These are phyloP conservation scores for Sminthopsis crassicaudata DNA, from an alignment of 2,113 vertebrate genomes.

Conservation along the genomic window DNA sequence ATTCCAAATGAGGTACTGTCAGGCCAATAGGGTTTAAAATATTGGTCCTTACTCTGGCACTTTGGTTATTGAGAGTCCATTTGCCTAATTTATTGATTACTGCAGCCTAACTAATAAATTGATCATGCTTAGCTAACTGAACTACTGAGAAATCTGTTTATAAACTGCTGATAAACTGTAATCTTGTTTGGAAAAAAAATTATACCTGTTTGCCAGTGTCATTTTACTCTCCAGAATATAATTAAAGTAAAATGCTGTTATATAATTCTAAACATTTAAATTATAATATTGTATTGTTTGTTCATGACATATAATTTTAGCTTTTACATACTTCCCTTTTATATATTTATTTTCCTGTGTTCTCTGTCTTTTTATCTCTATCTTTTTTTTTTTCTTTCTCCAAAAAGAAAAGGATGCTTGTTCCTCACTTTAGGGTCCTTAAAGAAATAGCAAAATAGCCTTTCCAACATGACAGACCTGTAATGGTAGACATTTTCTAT, in stretches of 20 bases:
- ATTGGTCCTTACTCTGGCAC: background rate
- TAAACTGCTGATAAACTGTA: background rate
- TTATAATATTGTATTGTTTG: background rate
- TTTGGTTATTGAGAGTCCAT: background rate
- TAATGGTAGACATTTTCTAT: background rate
- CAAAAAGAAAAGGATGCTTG: background rate
- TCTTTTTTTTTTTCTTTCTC: conserved; percentile 24
- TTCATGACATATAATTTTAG: background rate
- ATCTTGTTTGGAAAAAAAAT: background rate
- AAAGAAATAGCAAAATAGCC: background rate
- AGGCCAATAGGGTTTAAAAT: background rate
- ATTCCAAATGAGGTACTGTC: background rate
- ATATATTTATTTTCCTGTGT: background rate
- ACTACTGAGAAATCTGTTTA: background rate
- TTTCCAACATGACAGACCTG: background rate
- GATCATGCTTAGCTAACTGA: background rate
- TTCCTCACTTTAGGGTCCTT: background rate
- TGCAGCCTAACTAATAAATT: background rate
- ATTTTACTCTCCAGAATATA: background rate
- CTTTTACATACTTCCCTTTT: background rate
- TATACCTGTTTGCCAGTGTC: background rate
- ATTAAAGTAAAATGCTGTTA: background rate
- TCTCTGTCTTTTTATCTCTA: background rate
- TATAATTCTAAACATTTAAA: background rate
- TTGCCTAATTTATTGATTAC: background rate